Percentiles rank a stretch among this genome's conserved stretches.
phyloP scores from a whole-genome alignment of 2,113 vertebrate genomes.

The Alces alces region DNA sequence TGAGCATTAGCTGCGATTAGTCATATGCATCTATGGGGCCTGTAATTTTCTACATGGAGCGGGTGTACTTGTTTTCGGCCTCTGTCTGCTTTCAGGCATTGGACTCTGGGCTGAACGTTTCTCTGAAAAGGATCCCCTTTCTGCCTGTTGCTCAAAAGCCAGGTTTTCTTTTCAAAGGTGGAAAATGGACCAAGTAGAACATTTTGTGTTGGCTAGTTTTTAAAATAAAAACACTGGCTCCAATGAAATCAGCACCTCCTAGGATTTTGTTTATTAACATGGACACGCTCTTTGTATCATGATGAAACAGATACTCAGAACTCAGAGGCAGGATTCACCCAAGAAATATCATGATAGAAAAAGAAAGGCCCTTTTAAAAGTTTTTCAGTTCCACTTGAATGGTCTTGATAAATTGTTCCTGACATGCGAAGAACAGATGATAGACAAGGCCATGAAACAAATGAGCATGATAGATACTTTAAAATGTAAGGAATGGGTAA shows the following conservation, averaged over 20 bases:
- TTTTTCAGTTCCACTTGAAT: not conserved
- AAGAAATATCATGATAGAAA: not conserved
- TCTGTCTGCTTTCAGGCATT: conserved; percentile 45
- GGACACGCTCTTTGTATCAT: not conserved
- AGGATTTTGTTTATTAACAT: fast-evolving
- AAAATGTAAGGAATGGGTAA: not conserved
- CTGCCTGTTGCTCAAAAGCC: not conserved
- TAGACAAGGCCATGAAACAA: not conserved
- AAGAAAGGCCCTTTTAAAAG: not conserved
- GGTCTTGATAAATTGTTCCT: not conserved
- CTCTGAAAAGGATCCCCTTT: not conserved
- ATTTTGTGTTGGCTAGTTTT: not conserved
- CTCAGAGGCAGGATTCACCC: not conserved
- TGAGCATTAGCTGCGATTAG: conserved; percentile 74
- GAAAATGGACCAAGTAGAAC: not conserved
- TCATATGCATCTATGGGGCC: conserved; percentile 51
- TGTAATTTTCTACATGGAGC: conserved; percentile 59
- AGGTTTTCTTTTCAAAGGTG: not conserved
- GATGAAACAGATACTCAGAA: not conserved
- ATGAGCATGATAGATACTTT: not conserved
- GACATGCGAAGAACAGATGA: not conserved
- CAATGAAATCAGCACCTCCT: fast-evolving
- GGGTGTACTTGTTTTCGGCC: conserved; percentile 70
- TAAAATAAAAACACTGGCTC: fast-evolving
- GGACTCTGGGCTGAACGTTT: not conserved